phyloP scores from a whole-genome alignment of 2,888 invertebrate species.

The Timema cristinae region DNA sequence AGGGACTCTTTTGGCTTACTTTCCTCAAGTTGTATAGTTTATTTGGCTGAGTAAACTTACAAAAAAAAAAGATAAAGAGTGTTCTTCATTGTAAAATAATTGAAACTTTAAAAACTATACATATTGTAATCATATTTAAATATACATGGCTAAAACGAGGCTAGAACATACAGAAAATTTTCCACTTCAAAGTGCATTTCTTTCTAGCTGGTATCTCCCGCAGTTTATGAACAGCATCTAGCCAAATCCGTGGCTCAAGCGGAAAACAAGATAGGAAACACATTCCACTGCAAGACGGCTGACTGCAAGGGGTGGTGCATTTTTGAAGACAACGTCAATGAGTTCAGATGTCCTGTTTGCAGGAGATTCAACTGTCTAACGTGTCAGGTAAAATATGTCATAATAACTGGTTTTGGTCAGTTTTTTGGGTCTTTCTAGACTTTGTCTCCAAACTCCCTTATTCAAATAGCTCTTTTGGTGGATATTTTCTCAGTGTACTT shows the following conservation, averaged over 20 bases:
- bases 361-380: constrained; percentile 74
- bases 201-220: constrained; percentile 59
- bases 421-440: too few relatives aligned
- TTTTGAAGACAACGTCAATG: constrained; percentile 79
- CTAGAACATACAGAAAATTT: background rate
- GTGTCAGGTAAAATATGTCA: constrained; percentile 62
- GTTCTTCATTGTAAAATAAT: too few relatives aligned
- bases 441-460: too few relatives aligned
- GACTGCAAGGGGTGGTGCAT: constrained; percentile 89
- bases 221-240: constrained; percentile 73
- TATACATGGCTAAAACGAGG: background rate
- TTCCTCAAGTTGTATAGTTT: too few relatives aligned
- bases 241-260: constrained; percentile 76
- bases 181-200: background rate
- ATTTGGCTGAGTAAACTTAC: too few relatives aligned
- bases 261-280: constrained; percentile 70
- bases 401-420: too few relatives aligned
- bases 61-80: too few relatives aligned
- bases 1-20: too few relatives aligned
- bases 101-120: background rate
- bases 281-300: constrained; percentile 86
- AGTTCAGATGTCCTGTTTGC: constrained; percentile 82
- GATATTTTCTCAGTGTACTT: too few relatives aligned
- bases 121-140: background rate
- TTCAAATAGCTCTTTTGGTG: too few relatives aligned